Conservation (phyloP, 2,113 vertebrate species). For the Varanus salvator region DNA sequence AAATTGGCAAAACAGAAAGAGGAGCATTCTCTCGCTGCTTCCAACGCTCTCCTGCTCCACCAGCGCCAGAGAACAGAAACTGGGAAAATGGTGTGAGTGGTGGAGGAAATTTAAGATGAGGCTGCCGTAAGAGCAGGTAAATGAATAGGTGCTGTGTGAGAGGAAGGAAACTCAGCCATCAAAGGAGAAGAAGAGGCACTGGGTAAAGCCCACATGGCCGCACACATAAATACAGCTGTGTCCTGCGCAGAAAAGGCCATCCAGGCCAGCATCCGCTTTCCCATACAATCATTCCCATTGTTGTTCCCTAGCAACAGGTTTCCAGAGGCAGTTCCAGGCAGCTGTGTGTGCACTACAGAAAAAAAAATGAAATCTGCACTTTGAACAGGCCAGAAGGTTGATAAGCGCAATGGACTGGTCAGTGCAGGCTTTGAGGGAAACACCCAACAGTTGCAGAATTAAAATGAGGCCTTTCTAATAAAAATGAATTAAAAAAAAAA, state of each 20-base stretch:
- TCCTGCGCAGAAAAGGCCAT: neutral
- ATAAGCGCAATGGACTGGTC: neutral
- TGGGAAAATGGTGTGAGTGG: neutral
- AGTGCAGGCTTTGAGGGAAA: neutral
- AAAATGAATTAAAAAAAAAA: too few species aligned
- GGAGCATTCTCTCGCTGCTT: neutral
- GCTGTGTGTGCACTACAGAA: neutral
- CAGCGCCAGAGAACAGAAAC: neutral
- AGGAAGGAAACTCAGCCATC: too few species aligned
- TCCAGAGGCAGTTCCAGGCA: neutral
- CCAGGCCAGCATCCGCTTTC: neutral
- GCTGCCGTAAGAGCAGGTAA: neutral
- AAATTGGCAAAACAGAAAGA: neutral
- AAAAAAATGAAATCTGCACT: neutral
- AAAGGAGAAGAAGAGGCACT: neutral
- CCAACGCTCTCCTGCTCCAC: neutral
- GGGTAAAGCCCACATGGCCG: neutral
- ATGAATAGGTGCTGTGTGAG: neutral
- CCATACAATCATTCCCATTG: neutral
- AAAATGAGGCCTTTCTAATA: neutral
- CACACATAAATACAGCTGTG: neutral
- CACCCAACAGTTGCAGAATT: neutral
- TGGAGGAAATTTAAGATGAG: neutral
- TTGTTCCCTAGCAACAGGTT: neutral
- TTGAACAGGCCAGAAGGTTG: neutral